Conservation (phyloP, 2,797 vertebrate species). For the Myripristis murdjan region DNA sequence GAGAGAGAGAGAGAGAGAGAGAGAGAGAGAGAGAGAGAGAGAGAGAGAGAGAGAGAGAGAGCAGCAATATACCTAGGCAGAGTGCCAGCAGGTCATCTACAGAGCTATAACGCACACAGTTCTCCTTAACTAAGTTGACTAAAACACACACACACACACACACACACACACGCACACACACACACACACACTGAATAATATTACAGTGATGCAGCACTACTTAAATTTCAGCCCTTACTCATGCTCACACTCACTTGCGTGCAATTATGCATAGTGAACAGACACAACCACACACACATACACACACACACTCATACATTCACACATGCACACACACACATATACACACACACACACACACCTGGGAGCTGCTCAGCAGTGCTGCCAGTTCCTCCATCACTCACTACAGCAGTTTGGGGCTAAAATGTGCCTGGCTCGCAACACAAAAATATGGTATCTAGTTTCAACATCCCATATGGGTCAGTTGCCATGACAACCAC, state of each 20-base stretch:
- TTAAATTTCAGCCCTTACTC: background rate
- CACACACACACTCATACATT: no score
- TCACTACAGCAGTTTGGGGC: slow-evolving; percentile 8
- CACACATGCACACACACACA: background rate
- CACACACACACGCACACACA: background rate
- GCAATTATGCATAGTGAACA: background rate
- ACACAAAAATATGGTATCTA: slow-evolving; percentile 62
- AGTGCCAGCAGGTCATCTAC: background rate
- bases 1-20: background rate
- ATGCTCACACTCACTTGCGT: background rate
- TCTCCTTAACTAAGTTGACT: background rate
- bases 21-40: no score
- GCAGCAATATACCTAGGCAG: background rate
- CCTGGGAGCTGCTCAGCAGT: background rate
- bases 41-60: no score
- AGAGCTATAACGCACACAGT: slow-evolving; percentile 19
- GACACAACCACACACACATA: slow-evolving; percentile 9
- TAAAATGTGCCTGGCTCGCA: slow-evolving; percentile 37
- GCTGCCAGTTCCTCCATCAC: slow-evolving; percentile 37
- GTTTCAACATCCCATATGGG: slow-evolving; percentile 60
- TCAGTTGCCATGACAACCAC: slow-evolving; percentile 73
- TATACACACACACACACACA: slow-evolving; percentile 13
- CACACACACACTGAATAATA: background rate
- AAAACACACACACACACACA: slow-evolving; percentile 13
- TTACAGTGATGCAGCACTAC: background rate